These are phyloP conservation scores for Drosophila tripunctata DNA, from an alignment of 2,888 invertebrate genomes.

Conservation along the genomic window DNA sequence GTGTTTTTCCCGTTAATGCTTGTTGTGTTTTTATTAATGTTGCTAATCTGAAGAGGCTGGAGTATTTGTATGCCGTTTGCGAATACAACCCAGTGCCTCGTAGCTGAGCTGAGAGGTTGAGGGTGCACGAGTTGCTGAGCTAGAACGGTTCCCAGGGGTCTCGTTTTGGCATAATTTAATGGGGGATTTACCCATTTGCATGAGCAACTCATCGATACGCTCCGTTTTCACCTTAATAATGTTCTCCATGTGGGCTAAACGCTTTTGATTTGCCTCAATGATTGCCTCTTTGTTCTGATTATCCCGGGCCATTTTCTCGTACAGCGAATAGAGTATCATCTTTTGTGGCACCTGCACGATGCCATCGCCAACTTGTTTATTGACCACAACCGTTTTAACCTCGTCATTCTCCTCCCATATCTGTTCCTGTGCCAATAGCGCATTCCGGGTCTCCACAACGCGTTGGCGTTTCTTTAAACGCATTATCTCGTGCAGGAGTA, in stretches of 20 bases:
- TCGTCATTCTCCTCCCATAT: constrained; percentile 80
- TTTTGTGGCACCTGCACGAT: constrained; percentile 83
- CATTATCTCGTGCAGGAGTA: constrained; percentile 85
- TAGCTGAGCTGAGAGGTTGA: constrained; percentile 34
- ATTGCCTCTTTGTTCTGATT: constrained; percentile 69
- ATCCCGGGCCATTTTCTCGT: constrained; percentile 73
- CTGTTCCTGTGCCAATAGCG: constrained; percentile 65
- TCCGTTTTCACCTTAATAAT: constrained; percentile 78
- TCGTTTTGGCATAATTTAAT: constrained; percentile 2
- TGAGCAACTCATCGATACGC: constrained; percentile 80
- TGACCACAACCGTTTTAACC: constrained; percentile 77
- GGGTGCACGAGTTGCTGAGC: constrained; percentile 1
- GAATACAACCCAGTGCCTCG: constrained; percentile 17
- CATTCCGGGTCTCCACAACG: constrained; percentile 46
- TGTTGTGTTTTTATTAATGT: background rate
- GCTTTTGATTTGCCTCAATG: constrained; percentile 49
- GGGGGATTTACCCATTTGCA: constrained; percentile 68
- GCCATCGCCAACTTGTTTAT: constrained; percentile 81
- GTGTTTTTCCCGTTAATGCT: too few relatives aligned
- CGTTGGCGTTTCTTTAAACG: constrained; percentile 59
- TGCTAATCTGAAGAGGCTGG: constrained; percentile 42
- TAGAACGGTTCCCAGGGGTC: constrained; percentile 7
- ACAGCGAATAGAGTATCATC: constrained; percentile 83
- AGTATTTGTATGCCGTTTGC: constrained; percentile 42
- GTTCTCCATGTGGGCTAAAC: constrained; percentile 78